Evolutionary conservation across 2,797 vertebrate species (phyloP).

Genomic region (Poecilia velifera): DNA sequence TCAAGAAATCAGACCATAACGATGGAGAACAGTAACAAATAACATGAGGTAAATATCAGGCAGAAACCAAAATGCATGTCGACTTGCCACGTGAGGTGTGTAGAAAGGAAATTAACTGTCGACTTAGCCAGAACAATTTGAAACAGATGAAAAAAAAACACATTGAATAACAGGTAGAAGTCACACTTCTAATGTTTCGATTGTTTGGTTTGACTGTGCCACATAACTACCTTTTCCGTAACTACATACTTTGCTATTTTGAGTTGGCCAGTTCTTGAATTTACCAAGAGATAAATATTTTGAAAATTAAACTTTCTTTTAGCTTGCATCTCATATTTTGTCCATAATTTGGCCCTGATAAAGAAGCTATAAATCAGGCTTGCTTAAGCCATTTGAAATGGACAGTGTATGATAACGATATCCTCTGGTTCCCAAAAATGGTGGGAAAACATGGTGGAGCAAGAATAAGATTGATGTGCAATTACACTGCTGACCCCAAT

Average conservation of each 20-base stretch:
- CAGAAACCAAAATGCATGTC: not conserved
- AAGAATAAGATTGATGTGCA: not conserved
- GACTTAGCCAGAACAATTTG: not conserved
- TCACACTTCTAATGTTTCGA: not conserved
- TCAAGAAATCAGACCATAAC: not conserved
- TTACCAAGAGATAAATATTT: not conserved
- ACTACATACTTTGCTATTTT: not conserved
- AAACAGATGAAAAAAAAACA: not conserved
- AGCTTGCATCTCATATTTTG: not conserved
- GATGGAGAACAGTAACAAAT: not conserved
- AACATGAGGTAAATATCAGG: not conserved
- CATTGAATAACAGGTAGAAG: not conserved
- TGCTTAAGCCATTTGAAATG: not conserved
- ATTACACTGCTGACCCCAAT: not conserved
- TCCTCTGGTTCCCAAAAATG: not conserved
- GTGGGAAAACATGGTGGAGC: not conserved
- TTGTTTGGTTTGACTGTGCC: not conserved
- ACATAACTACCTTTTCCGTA: not conserved
- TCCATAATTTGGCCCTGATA: not conserved
- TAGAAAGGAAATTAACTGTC: not conserved
- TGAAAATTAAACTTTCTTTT: not conserved
- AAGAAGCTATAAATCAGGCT: not conserved
- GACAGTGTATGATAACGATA: not conserved
- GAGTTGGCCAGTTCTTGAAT: not conserved
- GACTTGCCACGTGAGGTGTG: not conserved